Evolutionary conservation across 2,888 invertebrate species (phyloP).

Genomic region (Drosophila algonquin): DNA sequence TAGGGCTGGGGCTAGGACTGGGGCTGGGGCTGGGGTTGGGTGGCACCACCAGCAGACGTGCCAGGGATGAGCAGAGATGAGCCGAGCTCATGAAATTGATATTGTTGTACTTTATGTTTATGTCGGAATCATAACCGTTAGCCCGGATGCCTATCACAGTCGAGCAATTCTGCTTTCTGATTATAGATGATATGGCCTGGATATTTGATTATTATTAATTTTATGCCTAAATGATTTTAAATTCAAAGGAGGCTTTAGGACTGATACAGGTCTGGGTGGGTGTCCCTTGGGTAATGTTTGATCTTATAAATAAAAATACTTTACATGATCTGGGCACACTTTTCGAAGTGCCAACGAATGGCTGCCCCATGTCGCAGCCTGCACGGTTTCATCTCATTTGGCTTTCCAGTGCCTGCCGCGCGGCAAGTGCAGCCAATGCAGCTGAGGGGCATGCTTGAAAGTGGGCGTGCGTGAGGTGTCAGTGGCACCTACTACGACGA

Average conservation of each 20-base stretch:
- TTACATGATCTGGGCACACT: background rate
- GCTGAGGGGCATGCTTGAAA: slow-evolving; percentile 20
- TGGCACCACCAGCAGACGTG: background rate
- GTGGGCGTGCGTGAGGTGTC: slow-evolving; percentile 65
- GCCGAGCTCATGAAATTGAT: slow-evolving; percentile 38
- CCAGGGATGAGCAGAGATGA: slow-evolving; percentile 8
- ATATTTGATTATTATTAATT: slow-evolving; percentile 11
- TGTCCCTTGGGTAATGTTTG: too few relatives aligned
- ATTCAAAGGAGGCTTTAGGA: background rate
- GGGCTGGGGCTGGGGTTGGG: background rate
- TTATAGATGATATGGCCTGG: slow-evolving; percentile 1
- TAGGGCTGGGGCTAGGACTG: background rate
- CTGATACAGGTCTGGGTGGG: too few relatives aligned
- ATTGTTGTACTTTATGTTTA: slow-evolving; percentile 39
- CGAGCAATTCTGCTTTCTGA: slow-evolving; percentile 22
- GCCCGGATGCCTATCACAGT: slow-evolving; percentile 12
- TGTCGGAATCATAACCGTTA: slow-evolving; percentile 34
- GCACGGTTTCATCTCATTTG: slow-evolving; percentile 34
- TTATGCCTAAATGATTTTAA: background rate
- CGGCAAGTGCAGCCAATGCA: slow-evolving; percentile 57
- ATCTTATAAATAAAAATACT: too few relatives aligned
- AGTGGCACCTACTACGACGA: slow-evolving; percentile 63
- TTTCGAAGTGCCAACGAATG: slow-evolving; percentile 13
- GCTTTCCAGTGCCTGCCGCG: slow-evolving; percentile 9
- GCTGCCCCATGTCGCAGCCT: slow-evolving; percentile 8